Evolutionary conservation across 2,113 vertebrate genomes (phyloP).

Genomic region (Hystrix cristata): DNA sequence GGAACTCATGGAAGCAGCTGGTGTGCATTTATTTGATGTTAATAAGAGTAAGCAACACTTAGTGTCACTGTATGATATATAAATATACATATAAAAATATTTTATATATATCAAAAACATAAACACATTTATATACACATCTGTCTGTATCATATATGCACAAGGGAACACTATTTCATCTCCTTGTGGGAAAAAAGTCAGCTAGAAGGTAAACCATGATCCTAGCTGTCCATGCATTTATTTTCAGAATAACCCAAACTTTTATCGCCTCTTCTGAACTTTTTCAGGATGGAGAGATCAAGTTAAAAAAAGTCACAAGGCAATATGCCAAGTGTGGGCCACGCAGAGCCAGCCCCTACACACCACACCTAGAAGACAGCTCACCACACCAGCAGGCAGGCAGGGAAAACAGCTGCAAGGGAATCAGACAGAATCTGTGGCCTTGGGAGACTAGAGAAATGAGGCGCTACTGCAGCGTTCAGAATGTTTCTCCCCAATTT

Average conservation of each 20-base stretch:
- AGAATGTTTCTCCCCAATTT: slow-evolving; percentile 27
- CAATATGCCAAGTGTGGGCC: background rate
- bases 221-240: background rate
- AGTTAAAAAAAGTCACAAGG: background rate
- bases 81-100: background rate
- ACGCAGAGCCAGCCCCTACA: background rate
- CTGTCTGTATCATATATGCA: background rate
- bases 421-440: background rate
- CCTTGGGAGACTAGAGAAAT: background rate
- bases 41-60: background rate
- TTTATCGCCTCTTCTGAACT: slow-evolving; percentile 13
- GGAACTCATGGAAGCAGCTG: background rate
- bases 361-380: background rate
- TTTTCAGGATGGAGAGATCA: slow-evolving; percentile 34
- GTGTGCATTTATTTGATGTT: slow-evolving; percentile 30
- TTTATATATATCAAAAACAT: background rate
- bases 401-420: too few relatives aligned
- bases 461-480: background rate
- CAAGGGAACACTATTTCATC: background rate
- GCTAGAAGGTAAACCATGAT: slow-evolving; percentile 34
- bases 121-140: background rate
- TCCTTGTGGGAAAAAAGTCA: slow-evolving; percentile 59
- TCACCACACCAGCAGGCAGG: background rate
- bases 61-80: background rate
- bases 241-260: slow-evolving; percentile 57